These are phyloP conservation scores for Amiota mariae DNA, from an alignment of 2,888 invertebrate genomes.

Conservation along the genomic window DNA sequence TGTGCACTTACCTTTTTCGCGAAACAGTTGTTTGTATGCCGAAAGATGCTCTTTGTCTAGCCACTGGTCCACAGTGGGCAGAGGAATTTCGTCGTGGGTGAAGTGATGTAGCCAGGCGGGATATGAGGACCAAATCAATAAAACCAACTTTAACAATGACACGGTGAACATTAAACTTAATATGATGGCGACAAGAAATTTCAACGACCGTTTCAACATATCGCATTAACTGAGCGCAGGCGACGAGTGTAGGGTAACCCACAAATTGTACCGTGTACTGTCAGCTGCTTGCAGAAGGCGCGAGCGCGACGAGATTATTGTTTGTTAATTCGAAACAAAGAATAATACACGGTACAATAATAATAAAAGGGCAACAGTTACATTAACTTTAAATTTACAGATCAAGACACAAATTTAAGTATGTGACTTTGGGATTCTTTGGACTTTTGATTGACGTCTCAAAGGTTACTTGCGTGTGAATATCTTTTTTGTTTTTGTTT, in stretches of 20 bases:
- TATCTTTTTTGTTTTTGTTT: conserved; percentile 1
- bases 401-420: no score
- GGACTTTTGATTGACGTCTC: neutral
- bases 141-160: conserved; percentile 74
- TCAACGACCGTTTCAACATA: conserved; percentile 72
- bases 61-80: conserved; percentile 81
- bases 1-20: conserved; percentile 80
- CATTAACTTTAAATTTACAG: no score
- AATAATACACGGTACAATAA: no score
- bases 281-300: no score
- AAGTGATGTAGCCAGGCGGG: conserved; percentile 51
- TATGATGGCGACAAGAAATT: conserved; percentile 74
- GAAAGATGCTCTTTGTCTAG: conserved; percentile 82
- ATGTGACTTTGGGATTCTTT: neutral
- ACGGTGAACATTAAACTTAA: conserved; percentile 75
- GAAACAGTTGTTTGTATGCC: conserved; percentile 81
- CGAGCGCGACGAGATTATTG: no score
- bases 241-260: conserved; percentile 2
- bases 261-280: no score
- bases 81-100: conserved; percentile 75
- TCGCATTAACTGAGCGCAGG: conserved; percentile 29
- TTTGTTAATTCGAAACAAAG: no score
- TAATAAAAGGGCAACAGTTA: conserved; percentile 35
- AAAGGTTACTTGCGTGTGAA: neutral
- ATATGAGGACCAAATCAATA: conserved; percentile 73